Evolutionary conservation across 2,113 vertebrate species (phyloP), one percentile per base, ranked within the genome.

Genomic region (Chaetops frenatus): DNA sequence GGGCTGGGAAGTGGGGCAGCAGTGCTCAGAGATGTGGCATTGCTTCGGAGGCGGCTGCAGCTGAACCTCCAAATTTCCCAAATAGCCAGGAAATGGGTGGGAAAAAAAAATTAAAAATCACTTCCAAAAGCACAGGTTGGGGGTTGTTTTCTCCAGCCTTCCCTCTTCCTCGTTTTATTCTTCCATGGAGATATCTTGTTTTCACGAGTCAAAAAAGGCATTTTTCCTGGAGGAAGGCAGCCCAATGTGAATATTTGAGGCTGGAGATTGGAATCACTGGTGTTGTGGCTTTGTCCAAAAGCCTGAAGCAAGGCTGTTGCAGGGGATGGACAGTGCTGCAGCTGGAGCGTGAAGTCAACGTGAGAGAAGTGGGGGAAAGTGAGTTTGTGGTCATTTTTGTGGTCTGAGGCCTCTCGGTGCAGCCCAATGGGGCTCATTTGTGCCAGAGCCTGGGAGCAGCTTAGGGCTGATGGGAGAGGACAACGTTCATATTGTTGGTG

Each of bases 401-500:
- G 35, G 6, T 51, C 21, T 29, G 62, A 42, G 31, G 15, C 11
- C 14, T 66, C 53, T 58, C 7, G 8, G 64, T 3, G 4, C n/a
- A 62, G 38, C 53, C 24, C 42, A 16, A 4, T 0, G 6, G 36
- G 17, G 9, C 7, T 71, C 0, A 1, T 54, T 76, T 15, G 4
- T 64, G 81, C 35, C 71, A 35, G 42, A 58, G 19, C 29, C 28
- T 13, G 17, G 31, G 17, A 71, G 19, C 35, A 47, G 61, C 61
- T 78, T 2, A 8, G 24, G 66, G 58, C 31, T 74, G 73, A 3
- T 0, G 0, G 35, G n/a, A 72, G 31, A 27, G 23, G 62, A 24
- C 0, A 0, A 0, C 11, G 10, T 18, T 85, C 24, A 1, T 21
- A 11, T 53, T 0, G 0, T 12, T 10, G n/a, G 28, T 1, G 10